Evolutionary conservation across 1,140 invertebrate genomes (phyloP), one percentile per base, ranked within the genome.

Genomic region (Leptestheria dahalacensis): DNA sequence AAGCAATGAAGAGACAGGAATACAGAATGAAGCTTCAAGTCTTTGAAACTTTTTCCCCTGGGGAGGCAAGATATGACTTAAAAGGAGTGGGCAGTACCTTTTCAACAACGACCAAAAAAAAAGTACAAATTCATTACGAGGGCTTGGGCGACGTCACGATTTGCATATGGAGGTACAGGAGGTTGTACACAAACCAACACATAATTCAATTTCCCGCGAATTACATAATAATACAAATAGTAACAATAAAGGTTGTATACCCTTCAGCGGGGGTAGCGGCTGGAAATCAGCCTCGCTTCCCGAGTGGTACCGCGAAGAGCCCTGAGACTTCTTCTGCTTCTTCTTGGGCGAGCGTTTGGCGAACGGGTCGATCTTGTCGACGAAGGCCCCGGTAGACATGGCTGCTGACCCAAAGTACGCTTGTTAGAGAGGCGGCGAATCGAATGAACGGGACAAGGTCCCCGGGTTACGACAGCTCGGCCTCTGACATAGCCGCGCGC

Each of bases 351-450:
- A 91, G 68, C 88, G 79, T 78, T 91, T 91, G 64, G 87, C 86
- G 74, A 91, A 92, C 65, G 89, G 89, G 78, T 93, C 89, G 79
- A 93, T 91, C 73, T 88, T 84, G 80, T 93, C 89, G 74, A 91
- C 88, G 81, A 93, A 89, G 69, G 82, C 66, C n/a, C 65, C 66
- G 21, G 64, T 48, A 29, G 65, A 65, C 64, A 65, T 65, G n/a
- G 28, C 50, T 25, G 49, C 59, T n/a, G 28, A n/a, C n/a, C n/a
- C n/a, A n/a, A n/a, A n/a, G n/a, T n/a, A n/a, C n/a, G 21, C 15
- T 57, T 60, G 49, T 18, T 25, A 1, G 12, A 2, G 10, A 21
- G 23, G 24, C 50, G 21, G 26, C 18, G 28, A 11, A 26, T 25
- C 18, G 18, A 20, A 15, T 20, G 58, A 21, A 41, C 10, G 53